Evolutionary conservation across 2,888 invertebrate genomes (phyloP).

Genomic region (Melieria omissa): DNA sequence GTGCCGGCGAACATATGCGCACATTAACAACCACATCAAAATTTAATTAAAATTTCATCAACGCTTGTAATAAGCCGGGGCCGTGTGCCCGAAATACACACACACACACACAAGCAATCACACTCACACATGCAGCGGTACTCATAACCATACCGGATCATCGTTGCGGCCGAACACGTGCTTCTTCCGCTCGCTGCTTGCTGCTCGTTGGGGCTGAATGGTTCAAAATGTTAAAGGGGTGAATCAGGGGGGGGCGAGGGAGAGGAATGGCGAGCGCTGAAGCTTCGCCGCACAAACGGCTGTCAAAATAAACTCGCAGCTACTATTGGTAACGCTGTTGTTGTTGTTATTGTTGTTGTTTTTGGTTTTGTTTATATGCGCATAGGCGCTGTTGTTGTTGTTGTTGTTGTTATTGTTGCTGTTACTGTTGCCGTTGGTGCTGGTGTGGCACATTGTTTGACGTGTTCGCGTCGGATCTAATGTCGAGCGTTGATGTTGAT

Average conservation of each 20-base stretch:
- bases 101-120: slow-evolving; percentile 23
- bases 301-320: slow-evolving; percentile 1
- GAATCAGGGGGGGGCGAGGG: too few species aligned
- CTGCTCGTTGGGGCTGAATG: too few species aligned
- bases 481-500: too few species aligned
- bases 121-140: background rate
- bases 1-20: slow-evolving; percentile 38
- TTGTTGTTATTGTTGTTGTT: background rate
- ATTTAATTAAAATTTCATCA: slow-evolving; percentile 51
- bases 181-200: slow-evolving; percentile 6
- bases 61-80: slow-evolving; percentile 34
- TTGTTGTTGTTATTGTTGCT: too few species aligned
- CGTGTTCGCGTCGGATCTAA: too few species aligned
- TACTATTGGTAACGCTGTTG: background rate
- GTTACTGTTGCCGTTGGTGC: too few species aligned
- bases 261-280: too few species aligned
- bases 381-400: too few species aligned
- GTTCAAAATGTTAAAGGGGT: too few species aligned
- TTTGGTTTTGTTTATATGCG: background rate
- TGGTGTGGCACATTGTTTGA: too few species aligned
- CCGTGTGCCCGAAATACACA: slow-evolving; percentile 8
- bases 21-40: slow-evolving; percentile 49
- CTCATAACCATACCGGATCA: too few species aligned
- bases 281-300: background rate
- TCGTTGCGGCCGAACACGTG: slow-evolving; percentile 10